Percentiles rank a stretch among this genome's conserved stretches.
Conservation (phyloP, 1,140 invertebrate species). For the Popillia japonica region DNA sequence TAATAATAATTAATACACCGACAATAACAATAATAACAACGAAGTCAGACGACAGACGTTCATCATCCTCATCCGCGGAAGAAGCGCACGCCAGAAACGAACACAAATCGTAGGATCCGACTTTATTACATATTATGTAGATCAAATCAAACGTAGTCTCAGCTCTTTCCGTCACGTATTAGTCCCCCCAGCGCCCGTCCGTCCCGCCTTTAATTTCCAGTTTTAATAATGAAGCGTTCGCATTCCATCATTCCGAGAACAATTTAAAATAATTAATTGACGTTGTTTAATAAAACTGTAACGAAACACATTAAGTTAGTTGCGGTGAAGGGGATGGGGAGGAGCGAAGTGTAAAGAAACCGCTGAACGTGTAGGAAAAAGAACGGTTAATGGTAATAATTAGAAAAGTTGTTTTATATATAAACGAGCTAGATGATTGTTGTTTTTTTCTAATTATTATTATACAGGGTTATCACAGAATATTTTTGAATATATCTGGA, state of each 20-base stretch:
- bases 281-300: constrained; percentile 19
- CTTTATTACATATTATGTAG: background rate
- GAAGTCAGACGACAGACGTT: background rate
- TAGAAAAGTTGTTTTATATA: background rate
- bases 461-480: too few species aligned
- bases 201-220: background rate
- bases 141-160: background rate
- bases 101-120: background rate
- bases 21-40: background rate
- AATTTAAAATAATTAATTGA: constrained; percentile 20
- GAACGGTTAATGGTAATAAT: constrained; percentile 6
- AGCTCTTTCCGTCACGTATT: background rate
- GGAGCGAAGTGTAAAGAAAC: background rate
- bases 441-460: too few species aligned
- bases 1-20: background rate
- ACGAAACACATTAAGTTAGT: constrained; percentile 2
- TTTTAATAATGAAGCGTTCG: constrained; percentile 1
- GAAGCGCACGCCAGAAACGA: background rate
- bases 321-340: background rate
- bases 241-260: constrained; percentile 11
- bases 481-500: too few species aligned
- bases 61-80: background rate
- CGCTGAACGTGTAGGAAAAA: background rate
- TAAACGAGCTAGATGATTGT: background rate
- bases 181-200: background rate